These are phyloP conservation scores for Acanthopleura granulata DNA, from an alignment of 2,888 invertebrate species.

Conservation along the genomic window DNA sequence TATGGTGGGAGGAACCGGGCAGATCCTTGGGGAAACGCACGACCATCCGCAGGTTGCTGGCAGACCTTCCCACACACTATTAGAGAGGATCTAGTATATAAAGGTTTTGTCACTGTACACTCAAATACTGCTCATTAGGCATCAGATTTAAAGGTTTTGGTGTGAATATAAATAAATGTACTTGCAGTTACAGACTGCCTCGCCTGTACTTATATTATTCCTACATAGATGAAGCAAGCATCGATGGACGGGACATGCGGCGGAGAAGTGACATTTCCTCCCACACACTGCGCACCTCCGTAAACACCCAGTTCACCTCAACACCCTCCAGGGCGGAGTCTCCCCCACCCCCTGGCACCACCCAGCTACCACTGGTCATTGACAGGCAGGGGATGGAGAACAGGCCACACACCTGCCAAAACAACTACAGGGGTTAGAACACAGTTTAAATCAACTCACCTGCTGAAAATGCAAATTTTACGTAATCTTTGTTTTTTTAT, in stretches of 20 bases:
- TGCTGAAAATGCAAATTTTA: no score
- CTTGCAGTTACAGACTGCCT: background rate
- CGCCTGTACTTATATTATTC: no score
- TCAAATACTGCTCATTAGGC: no score
- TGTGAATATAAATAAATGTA: background rate
- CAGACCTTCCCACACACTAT: no score
- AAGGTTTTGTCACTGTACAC: no score
- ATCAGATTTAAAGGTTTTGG: no score
- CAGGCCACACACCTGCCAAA: conserved; percentile 5
- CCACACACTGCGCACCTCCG: background rate
- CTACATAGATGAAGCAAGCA: background rate
- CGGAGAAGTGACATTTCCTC: conserved; percentile 15
- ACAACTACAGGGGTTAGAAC: conserved; percentile 5
- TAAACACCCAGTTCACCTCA: conserved; percentile 16
- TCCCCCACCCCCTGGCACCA: conserved; percentile 14
- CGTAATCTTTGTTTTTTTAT: no score
- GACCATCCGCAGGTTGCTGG: no score
- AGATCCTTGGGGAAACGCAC: no score
- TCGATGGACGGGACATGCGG: background rate
- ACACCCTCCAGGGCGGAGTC: conserved; percentile 16
- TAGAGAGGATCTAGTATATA: no score
- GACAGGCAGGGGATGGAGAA: background rate
- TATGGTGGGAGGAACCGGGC: no score
- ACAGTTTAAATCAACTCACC: no score
- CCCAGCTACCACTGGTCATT: conserved; percentile 11